These are phyloP conservation scores for Boloria euphrosyne DNA, from an alignment of 2,888 invertebrate genomes.

Conservation along the genomic window DNA sequence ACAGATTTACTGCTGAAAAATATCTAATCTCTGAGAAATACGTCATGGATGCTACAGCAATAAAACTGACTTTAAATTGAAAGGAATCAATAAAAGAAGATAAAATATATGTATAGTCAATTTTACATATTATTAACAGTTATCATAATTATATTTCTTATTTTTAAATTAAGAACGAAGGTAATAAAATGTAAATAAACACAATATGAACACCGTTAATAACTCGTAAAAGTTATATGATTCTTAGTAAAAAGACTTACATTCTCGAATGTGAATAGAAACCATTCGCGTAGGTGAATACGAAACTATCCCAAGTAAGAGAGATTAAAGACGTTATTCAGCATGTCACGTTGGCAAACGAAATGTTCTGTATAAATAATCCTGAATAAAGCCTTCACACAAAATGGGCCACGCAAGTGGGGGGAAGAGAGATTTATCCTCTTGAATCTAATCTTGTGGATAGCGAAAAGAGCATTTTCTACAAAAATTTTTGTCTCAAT, in stretches of 20 bases:
- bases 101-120: no score
- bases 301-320: constrained; percentile 39
- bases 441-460: constrained; percentile 79
- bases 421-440: constrained; percentile 75
- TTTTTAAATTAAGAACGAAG: no score
- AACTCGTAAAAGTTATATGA: constrained; percentile 10
- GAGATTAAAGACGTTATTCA: constrained; percentile 68
- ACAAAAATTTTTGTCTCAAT: constrained; percentile 65
- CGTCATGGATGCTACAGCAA: no score
- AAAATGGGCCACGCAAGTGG: constrained; percentile 69
- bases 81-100: no score
- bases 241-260: constrained; percentile 17
- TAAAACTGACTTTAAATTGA: no score
- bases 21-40: no score
- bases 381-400: constrained; percentile 73
- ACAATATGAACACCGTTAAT: constrained; percentile 7
- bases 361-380: constrained; percentile 76
- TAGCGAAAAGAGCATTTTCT: constrained; percentile 74
- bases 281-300: constrained; percentile 37
- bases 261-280: constrained; percentile 21
- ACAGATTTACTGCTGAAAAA: no score
- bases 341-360: constrained; percentile 60
- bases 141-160: no score
- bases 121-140: no score
- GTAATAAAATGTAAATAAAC: background rate